Evolutionary conservation across 1,140 invertebrate genomes (phyloP), one percentile per base, ranked within the genome.

Genomic region (Agrilus planipennis): DNA sequence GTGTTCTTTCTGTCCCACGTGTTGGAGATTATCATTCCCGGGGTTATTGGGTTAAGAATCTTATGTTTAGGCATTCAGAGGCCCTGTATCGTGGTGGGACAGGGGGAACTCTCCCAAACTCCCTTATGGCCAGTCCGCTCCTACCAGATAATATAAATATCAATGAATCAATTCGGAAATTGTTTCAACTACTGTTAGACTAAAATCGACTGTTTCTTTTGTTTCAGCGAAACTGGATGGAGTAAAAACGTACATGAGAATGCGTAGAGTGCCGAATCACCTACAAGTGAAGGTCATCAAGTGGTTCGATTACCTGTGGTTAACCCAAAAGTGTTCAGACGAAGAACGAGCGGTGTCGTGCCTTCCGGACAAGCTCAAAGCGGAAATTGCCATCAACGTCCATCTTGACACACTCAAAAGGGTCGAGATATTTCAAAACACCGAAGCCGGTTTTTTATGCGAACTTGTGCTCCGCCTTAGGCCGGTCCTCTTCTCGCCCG

Each of bases 301-400:
- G 63, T 98, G 93, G 93, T 97, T 98, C 64, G 93, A 97, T 70
- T 97, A 98, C 63, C 75, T 97, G 45, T 97, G 94, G 93, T 77
- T 96, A 45, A 95, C 90, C 42, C 92, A 98, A 71, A 97, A 96
- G 66, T 95, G 90, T 60, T 93, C 90, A 0, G 92, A 97, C 62
- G 93, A 98, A 63, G 92, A 98, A 62, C 86, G 84, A 64, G 87
- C 89, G 34, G 88, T 94, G 44, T 88, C 85, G 54, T 93, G 89
- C 71, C 76, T 94, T 55, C 89, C 89, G 54, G 92, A 97, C 68
- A 96, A 96, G 69, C 72, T 97, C 47, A 97, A 96, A 69, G 92
- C 92, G 23, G 94, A 98, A 71, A 97, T 97, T 52, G 93, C 93
- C 47, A 97, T 97, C 65, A 95, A 98, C 69, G 93, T 98, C 44